phyloP scores from a whole-genome alignment of 2,888 invertebrate species.

The Gastrophysa polygoni region DNA sequence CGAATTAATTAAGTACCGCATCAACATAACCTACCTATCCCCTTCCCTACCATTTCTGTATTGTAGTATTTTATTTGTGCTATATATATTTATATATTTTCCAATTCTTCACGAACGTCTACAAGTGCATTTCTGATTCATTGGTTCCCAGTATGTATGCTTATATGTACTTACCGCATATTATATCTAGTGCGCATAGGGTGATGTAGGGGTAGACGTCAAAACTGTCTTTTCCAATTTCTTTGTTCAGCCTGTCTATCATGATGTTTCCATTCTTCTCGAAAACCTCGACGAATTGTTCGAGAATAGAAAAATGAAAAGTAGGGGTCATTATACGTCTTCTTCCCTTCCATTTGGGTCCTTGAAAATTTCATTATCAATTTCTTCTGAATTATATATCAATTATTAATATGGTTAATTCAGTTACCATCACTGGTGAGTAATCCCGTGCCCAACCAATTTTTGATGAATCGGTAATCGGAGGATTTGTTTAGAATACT shows the following conservation, averaged over 20 bases:
- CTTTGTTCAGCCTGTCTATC: slow-evolving; percentile 60
- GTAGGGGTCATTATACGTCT: slow-evolving; percentile 77
- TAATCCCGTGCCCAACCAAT: slow-evolving; percentile 54
- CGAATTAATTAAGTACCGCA: too few relatives aligned
- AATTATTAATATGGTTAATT: background rate
- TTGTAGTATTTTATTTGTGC: too few relatives aligned
- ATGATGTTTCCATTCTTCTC: slow-evolving; percentile 67
- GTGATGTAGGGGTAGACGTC: slow-evolving; percentile 69
- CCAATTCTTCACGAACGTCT: too few relatives aligned
- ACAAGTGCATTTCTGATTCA: too few relatives aligned
- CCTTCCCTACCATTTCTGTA: too few relatives aligned
- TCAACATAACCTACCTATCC: too few relatives aligned
- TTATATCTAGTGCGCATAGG: slow-evolving; percentile 66
- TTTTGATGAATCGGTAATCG: slow-evolving; percentile 49
- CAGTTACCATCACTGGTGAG: slow-evolving; percentile 51
- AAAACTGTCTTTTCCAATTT: slow-evolving; percentile 57
- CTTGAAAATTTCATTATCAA: slow-evolving; percentile 24
- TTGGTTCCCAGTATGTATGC: too few relatives aligned
- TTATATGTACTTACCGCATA: slow-evolving; percentile 66
- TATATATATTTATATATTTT: too few relatives aligned
- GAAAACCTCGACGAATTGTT: slow-evolving; percentile 73
- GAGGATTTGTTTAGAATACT: slow-evolving; percentile 48
- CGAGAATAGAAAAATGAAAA: slow-evolving; percentile 79
- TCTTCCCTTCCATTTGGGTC: slow-evolving; percentile 68
- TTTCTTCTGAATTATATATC: background rate